Conservation (phyloP, 2,888 invertebrate genomes). For the Creontiades dilutus region DNA sequence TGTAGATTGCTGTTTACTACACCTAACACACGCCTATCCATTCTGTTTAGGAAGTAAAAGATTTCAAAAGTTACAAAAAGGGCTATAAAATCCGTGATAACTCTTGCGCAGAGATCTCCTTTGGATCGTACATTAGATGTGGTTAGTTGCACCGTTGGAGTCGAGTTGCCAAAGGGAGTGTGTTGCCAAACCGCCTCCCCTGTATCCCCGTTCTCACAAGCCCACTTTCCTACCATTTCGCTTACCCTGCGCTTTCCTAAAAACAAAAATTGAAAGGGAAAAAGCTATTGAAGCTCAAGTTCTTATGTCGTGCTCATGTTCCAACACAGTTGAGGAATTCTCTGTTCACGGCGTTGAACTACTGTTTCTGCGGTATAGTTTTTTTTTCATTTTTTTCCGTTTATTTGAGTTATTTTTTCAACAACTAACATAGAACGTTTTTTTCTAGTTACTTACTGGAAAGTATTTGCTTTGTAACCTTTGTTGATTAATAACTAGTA, state of each 20-base stretch:
- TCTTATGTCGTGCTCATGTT: too few relatives aligned
- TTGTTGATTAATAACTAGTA: too few relatives aligned
- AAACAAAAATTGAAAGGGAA: background rate
- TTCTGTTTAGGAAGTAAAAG: background rate
- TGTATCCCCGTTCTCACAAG: constrained; percentile 1
- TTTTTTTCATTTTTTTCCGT: too few relatives aligned
- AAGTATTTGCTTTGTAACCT: too few relatives aligned
- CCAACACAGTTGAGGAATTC: too few relatives aligned
- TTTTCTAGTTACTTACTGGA: too few relatives aligned
- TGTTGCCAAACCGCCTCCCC: constrained; percentile 57
- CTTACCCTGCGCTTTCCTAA: background rate
- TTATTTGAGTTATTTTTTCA: too few relatives aligned
- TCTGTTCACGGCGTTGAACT: too few relatives aligned
- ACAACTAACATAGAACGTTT: too few relatives aligned
- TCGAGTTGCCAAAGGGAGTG: constrained; percentile 41
- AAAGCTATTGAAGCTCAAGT: background rate
- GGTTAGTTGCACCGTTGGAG: constrained; percentile 51
- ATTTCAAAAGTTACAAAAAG: background rate
- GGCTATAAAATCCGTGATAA: constrained; percentile 2
- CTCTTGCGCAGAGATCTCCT: background rate
- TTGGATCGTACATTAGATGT: constrained; percentile 49
- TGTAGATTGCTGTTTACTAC: too few relatives aligned
- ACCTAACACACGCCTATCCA: too few relatives aligned
- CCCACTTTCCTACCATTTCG: background rate
- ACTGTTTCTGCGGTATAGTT: too few relatives aligned